Conservation (phyloP, 23 tunicate species). For the Diplosoma virens region DNA sequence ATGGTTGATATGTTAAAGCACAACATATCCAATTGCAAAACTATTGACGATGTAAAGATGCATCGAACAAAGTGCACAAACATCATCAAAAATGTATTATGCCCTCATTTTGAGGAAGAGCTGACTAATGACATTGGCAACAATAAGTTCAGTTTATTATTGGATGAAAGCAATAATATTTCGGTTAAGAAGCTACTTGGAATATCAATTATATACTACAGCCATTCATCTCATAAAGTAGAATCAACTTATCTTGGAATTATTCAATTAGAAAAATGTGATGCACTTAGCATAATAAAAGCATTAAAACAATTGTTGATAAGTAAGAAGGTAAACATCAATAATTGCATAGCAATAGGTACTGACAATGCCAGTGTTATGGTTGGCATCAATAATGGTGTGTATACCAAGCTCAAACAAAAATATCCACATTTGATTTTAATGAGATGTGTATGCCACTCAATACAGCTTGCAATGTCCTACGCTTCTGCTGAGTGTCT, state of each 20-base stretch:
- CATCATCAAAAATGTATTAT: constrained; percentile 7
- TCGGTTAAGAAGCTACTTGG: constrained; percentile 4
- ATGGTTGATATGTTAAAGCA: background rate
- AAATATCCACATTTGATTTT: constrained; percentile 17
- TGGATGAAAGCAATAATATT: background rate
- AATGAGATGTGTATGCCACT: constrained; percentile 45
- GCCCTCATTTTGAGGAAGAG: constrained; percentile 8
- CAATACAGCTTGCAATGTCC: constrained; percentile 32
- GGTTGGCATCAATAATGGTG: constrained; percentile 26
- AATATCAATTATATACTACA: background rate
- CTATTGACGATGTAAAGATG: background rate
- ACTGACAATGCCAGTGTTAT: constrained; percentile 16
- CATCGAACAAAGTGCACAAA: constrained; percentile 2
- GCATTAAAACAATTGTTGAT: background rate
- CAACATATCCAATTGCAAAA: background rate
- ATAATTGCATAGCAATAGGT: background rate
- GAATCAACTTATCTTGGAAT: background rate
- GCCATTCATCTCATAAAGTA: background rate
- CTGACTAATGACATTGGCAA: background rate
- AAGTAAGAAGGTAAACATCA: background rate
- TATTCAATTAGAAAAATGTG: background rate
- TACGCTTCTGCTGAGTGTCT: constrained; percentile 2
- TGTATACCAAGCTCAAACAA: constrained; percentile 26
- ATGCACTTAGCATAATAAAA: background rate
- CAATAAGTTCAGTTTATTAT: constrained; percentile 5